These are phyloP conservation scores for Venustaconcha ellipsiformis DNA, from an alignment of 1,140 invertebrate genomes.

Conservation along the genomic window DNA sequence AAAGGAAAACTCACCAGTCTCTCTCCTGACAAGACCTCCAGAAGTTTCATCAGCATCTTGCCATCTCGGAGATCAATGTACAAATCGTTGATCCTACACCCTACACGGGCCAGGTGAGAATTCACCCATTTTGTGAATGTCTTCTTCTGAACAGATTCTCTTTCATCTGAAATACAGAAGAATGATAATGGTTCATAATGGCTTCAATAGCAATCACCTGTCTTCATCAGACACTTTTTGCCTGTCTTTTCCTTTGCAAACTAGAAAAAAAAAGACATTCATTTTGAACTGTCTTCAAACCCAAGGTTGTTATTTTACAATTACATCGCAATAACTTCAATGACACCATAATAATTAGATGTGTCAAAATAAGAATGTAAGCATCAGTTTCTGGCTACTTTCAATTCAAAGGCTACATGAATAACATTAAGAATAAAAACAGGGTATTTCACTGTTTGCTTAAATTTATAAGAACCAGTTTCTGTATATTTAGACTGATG, in stretches of 20 bases:
- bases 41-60: constrained; percentile 96
- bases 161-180: constrained; percentile 81
- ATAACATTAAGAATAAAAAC: too few relatives aligned
- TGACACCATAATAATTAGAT: background rate
- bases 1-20: constrained; percentile 79
- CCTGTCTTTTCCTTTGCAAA: background rate
- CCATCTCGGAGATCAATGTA: constrained; percentile 98
- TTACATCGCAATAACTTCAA: background rate
- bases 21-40: constrained; percentile 98
- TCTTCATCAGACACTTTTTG: background rate
- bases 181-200: background rate
- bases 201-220: background rate
- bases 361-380: too few relatives aligned
- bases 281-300: background rate
- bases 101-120: constrained; percentile 97
- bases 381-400: too few relatives aligned
- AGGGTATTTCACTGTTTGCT: too few relatives aligned
- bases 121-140: constrained; percentile 99
- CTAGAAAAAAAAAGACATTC: background rate
- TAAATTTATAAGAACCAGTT: too few relatives aligned
- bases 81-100: constrained; percentile 93
- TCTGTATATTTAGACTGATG: too few relatives aligned
- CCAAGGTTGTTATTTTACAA: background rate
- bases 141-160: constrained; percentile 99
- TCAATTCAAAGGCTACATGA: too few relatives aligned